A percentile compares a stretch with the other conserved stretches of the same genome.
These are phyloP conservation scores for Eremophila alpestris DNA, from an alignment of 2,797 vertebrate species.

Conservation along the genomic window DNA sequence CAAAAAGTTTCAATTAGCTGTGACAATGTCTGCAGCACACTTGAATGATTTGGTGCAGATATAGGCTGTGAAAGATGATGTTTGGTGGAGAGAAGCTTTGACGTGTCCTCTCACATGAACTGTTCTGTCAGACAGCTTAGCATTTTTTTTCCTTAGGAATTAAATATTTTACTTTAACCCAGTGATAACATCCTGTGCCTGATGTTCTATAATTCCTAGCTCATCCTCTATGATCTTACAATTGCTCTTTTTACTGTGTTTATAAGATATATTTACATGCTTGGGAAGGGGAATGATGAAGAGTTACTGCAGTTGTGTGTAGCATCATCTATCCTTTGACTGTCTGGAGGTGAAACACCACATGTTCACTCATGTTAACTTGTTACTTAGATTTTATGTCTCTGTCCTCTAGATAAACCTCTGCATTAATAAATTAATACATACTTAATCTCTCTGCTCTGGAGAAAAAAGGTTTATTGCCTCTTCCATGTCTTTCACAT, in stretches of 20 bases:
- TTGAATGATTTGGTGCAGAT: neutral
- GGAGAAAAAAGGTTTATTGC: neutral
- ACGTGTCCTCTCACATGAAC: neutral
- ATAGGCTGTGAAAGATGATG: neutral
- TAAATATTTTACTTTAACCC: neutral
- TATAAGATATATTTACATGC: neutral
- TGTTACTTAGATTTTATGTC: neutral
- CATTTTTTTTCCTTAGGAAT: neutral
- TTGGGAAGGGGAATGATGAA: neutral
- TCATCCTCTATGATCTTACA: neutral
- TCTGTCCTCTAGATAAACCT: neutral
- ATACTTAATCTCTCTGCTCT: neutral
- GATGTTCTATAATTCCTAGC: neutral
- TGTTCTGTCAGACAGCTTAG: neutral
- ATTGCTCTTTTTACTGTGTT: neutral
- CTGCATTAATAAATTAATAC: neutral
- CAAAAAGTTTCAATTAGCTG: neutral
- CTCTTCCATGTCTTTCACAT: neutral
- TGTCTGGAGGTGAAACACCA: neutral
- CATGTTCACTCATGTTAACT: neutral
- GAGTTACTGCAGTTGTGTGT: neutral
- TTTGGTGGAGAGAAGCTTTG: neutral
- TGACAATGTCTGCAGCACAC: neutral
- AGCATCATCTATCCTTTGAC: neutral
- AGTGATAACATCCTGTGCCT: neutral